A percentile compares a stretch with the other conserved stretches of the same genome.
Conservation (phyloP, 2,113 vertebrate species). For the Chaenogobius annularis region DNA sequence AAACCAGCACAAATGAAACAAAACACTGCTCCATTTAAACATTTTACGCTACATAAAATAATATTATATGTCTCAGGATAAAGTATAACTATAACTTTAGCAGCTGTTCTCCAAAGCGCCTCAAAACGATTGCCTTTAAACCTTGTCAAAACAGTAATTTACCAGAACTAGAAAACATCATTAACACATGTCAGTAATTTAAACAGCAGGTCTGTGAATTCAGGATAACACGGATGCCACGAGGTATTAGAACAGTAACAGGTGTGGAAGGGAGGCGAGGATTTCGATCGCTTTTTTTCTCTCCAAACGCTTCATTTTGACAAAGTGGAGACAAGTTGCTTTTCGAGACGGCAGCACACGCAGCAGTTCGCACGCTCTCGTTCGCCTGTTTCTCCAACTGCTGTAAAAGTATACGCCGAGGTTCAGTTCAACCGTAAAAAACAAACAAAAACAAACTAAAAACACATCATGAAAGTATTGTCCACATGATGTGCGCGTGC, state of each 20-base stretch:
- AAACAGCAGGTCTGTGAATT: constrained; percentile 4
- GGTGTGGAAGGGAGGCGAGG: constrained; percentile 5
- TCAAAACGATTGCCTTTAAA: neutral
- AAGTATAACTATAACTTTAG: neutral
- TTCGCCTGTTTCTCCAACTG: neutral
- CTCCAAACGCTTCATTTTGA: neutral
- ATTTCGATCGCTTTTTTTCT: neutral
- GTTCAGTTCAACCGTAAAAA: too few relatives aligned
- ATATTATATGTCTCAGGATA: too few relatives aligned
- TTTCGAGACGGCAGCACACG: neutral
- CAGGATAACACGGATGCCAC: neutral
- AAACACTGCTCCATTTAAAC: too few relatives aligned
- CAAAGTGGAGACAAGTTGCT: neutral
- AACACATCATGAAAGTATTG: too few relatives aligned
- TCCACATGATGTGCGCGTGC: too few relatives aligned
- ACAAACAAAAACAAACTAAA: too few relatives aligned
- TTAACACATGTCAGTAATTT: constrained; percentile 1
- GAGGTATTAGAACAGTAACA: constrained; percentile 12
- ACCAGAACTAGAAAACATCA: neutral
- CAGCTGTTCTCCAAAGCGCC: neutral
- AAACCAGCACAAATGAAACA: too few relatives aligned
- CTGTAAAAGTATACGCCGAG: neutral
- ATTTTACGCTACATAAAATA: too few relatives aligned
- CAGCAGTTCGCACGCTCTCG: neutral
- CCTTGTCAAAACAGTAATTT: neutral